Conservation (phyloP, 2,113 vertebrate genomes). For the Petrocephalus zakoni region DNA sequence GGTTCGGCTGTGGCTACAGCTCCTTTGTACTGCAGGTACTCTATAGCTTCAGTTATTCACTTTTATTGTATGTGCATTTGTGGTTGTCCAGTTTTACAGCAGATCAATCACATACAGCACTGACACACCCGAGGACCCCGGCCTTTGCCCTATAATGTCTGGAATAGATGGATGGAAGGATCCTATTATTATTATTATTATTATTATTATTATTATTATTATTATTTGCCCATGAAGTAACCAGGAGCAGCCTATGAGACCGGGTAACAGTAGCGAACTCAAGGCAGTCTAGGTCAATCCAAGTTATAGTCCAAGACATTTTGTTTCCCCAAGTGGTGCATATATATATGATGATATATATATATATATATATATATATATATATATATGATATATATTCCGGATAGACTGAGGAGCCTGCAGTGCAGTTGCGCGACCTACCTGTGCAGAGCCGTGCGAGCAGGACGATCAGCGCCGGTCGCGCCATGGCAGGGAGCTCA, state of each 20-base stretch:
- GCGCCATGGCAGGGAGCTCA: constrained; percentile 54
- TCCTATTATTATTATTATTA: neutral
- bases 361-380: too few relatives aligned
- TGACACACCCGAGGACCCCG: neutral
- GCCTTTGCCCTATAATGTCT: neutral
- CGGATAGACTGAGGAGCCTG: too few relatives aligned
- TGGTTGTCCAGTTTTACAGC: neutral
- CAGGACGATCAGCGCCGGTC: constrained; percentile 54
- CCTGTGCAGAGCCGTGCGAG: constrained; percentile 58
- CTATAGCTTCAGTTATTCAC: too few relatives aligned
- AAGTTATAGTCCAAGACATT: neutral
- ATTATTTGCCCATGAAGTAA: neutral
- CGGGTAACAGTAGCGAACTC: neutral
- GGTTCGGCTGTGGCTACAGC: too few relatives aligned
- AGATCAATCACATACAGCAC: neutral
- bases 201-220: neutral
- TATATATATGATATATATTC: too few relatives aligned
- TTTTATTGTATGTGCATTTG: neutral
- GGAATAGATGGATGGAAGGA: neutral
- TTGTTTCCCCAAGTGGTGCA: neutral
- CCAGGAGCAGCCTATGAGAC: neutral
- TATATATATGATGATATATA: too few relatives aligned
- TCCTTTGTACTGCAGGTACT: neutral
- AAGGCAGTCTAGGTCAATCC: neutral
- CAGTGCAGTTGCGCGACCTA: constrained; percentile 33